Evolutionary conservation across 2,888 invertebrate species (phyloP), one percentile per base, ranked within the genome.

Genomic region (Zeuzera pyrina): DNA sequence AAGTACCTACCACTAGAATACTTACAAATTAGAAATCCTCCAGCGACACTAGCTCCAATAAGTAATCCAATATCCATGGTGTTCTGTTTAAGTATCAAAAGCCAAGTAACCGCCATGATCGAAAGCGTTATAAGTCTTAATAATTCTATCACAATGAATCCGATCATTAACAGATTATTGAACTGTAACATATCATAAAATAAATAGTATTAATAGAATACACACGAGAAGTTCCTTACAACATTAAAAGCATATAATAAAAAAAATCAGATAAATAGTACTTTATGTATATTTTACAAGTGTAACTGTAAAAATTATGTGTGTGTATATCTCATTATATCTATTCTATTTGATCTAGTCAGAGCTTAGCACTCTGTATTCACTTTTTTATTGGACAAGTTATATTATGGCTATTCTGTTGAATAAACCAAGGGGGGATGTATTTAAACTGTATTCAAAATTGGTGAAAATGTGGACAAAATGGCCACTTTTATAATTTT

Each of bases 61-160:
- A 81, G 64, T 33, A 73, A 52, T 8, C 83, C 83, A 33, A 83
- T 78, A 29, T 81, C 78, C 77, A 81, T 79, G 1, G 73, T 74
- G 42, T 81, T 83, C 45, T 72, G 63, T 52, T 79, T 81, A 13
- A 81, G 59, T 3, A 79, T 44, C 26, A 81, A 45, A 34, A 81
- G 49, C 32, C 62, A 58, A 2, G 66, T 70, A 2, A 59, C 65
- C 6, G 73, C 49, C 19, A 57, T 16, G 3, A 52, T 36, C 0
- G 67, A 56, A 24, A 74, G 33, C n/a, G 55, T 25, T 11, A 72
- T 29, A 2, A 81, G 54, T 4, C 77, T 64, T 19, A 65, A 12
- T 12, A 77, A 43, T 41, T 81, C 81, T 41, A 63, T 29, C 31
- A 71, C 36, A 27, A 81, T 68, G 43, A 54, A 83, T 2, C 51